phyloP scores from a whole-genome alignment of 2,888 invertebrate genomes.

The Andrena flavipes region DNA sequence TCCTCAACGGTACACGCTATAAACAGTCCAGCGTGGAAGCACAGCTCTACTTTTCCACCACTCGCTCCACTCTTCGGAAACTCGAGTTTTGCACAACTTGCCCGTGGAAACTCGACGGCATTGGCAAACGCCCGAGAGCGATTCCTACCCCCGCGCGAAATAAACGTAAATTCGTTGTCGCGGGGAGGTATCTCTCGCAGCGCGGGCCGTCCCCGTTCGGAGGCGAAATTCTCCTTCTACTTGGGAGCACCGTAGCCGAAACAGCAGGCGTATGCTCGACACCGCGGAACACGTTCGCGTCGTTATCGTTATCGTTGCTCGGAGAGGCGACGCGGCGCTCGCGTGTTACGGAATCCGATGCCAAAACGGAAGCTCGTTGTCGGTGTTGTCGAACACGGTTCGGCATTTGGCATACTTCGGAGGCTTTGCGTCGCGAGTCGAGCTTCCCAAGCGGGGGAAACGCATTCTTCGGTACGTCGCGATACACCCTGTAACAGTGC shows the following conservation, averaged over 20 bases:
- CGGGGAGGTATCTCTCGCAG: neutral
- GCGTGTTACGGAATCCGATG: conserved; percentile 26
- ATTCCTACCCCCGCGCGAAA: neutral
- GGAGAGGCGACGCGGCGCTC: conserved; percentile 7
- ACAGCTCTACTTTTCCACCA: neutral
- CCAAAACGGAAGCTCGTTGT: conserved; percentile 54
- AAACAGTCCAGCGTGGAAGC: neutral
- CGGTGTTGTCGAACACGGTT: conserved; percentile 35
- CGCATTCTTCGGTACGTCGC: conserved; percentile 23
- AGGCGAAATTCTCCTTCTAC: conserved; percentile 15
- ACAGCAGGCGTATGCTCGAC: conserved; percentile 15
- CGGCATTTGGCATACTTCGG: conserved; percentile 44
- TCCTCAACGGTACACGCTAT: no score
- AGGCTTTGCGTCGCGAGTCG: conserved; percentile 16
- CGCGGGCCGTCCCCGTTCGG: neutral
- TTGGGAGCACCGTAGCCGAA: conserved; percentile 1
- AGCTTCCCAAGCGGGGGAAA: conserved; percentile 23
- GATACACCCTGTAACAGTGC: neutral
- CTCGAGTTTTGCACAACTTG: neutral
- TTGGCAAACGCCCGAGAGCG: neutral
- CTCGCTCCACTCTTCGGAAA: neutral
- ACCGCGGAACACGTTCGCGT: conserved; percentile 2
- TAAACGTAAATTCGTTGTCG: conserved; percentile 27
- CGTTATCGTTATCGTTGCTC: conserved; percentile 39
- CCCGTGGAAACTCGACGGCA: neutral